A percentile compares a stretch with the other conserved stretches of the same genome.
phyloP scores from a whole-genome alignment of 2,113 vertebrate genomes.

The Odocoileus virginianus region DNA sequence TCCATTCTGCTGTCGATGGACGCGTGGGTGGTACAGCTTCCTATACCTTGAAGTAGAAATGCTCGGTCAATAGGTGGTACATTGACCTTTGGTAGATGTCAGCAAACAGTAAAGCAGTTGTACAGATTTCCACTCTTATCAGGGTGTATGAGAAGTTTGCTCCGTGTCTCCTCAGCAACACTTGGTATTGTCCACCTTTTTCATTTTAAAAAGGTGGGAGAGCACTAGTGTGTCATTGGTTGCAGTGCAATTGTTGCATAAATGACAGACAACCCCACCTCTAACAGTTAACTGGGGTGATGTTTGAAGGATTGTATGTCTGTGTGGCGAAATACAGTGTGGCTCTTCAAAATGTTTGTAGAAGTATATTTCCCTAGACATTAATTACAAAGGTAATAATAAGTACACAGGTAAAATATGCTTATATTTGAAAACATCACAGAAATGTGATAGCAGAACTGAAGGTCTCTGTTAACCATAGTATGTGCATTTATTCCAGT shows the following conservation, averaged over 20 bases:
- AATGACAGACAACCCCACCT: background rate
- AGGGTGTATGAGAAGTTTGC: accelerated
- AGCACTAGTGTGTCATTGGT: background rate
- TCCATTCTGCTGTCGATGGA: background rate
- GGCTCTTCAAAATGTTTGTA: background rate
- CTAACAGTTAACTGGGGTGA: background rate
- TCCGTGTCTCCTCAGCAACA: accelerated
- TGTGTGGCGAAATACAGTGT: background rate
- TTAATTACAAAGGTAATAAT: background rate
- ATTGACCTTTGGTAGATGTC: background rate
- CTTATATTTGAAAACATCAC: background rate
- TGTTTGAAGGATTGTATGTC: background rate
- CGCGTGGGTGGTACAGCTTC: background rate
- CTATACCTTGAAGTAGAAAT: background rate
- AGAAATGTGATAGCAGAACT: background rate
- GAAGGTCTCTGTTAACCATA: background rate
- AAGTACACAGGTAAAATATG: background rate
- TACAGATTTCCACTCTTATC: background rate
- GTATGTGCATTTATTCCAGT: background rate
- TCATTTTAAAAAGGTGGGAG: background rate
- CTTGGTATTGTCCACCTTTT: background rate
- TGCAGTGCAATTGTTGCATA: background rate
- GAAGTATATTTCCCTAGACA: background rate
- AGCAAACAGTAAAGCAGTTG: background rate
- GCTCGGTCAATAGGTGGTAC: background rate